Evolutionary conservation across 2,797 vertebrate species (phyloP).

Genomic region (Hyperoplus immaculatus): DNA sequence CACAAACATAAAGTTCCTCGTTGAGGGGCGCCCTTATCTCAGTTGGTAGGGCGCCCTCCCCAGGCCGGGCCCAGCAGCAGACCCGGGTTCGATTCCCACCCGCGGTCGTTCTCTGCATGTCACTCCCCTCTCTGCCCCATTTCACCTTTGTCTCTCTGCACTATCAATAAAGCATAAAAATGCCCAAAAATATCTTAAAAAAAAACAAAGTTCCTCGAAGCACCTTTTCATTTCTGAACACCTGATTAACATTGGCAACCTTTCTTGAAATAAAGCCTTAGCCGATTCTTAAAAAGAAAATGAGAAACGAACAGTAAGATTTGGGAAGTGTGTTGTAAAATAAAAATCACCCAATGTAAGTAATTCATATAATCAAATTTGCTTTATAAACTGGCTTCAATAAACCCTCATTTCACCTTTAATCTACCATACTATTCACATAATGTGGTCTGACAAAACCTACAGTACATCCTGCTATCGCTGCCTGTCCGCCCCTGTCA

Average conservation of each 20-base stretch:
- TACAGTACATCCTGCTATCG: slow-evolving; percentile 16
- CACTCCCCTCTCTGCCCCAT: no score
- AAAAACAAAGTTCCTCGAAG: no score
- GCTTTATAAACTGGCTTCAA: slow-evolving; percentile 4
- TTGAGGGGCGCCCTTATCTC: no score
- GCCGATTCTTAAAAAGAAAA: neutral
- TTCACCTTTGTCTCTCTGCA: no score
- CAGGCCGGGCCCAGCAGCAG: no score
- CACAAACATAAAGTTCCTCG: no score
- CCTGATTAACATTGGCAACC: neutral
- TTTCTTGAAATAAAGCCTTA: neutral
- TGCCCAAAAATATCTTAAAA: no score
- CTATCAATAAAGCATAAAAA: no score
- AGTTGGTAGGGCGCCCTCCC: no score
- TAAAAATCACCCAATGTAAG: slow-evolving; percentile 1
- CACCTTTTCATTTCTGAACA: no score
- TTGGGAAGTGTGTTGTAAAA: neutral
- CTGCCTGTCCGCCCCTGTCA: slow-evolving; percentile 31
- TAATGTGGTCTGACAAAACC: slow-evolving; percentile 50
- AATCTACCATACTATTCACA: slow-evolving; percentile 37
- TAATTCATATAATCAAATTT: neutral
- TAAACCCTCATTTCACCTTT: slow-evolving; percentile 2
- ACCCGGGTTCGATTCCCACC: no score
- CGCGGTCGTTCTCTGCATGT: no score
- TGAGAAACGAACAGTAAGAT: neutral